Conservation (phyloP, 2,888 invertebrate species). For the Coenonympha glycerion region DNA sequence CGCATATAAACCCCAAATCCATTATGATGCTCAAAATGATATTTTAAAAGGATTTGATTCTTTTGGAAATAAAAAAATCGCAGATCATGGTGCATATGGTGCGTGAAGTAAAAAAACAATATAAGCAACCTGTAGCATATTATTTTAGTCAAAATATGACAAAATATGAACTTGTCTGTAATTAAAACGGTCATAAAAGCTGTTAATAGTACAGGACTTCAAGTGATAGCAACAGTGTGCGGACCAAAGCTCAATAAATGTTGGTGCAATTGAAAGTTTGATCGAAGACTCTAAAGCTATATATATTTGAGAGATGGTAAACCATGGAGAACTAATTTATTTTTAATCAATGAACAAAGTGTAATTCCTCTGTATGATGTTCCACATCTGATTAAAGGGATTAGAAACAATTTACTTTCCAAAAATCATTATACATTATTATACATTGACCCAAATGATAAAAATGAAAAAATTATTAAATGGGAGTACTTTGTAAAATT, state of each 20-base stretch:
- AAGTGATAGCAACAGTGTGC: background rate
- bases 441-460: too few species aligned
- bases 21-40: background rate
- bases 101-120: background rate
- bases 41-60: background rate
- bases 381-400: too few species aligned
- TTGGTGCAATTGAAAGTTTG: background rate
- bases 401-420: too few species aligned
- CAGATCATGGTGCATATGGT: background rate
- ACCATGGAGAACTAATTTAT: background rate
- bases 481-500: constrained; percentile 31
- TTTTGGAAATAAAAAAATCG: background rate
- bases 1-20: background rate
- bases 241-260: background rate
- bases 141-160: background rate
- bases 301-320: too few species aligned
- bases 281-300: background rate
- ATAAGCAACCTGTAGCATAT: background rate
- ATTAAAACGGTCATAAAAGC: background rate
- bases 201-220: background rate
- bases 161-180: background rate
- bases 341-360: background rate
- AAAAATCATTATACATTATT: too few species aligned
- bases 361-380: background rate
- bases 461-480: constrained; percentile 27